A percentile compares a stretch with the other conserved stretches of the same genome.
Evolutionary conservation across 1,140 invertebrate genomes (phyloP).

Genomic region (Drosophila subobscura): DNA sequence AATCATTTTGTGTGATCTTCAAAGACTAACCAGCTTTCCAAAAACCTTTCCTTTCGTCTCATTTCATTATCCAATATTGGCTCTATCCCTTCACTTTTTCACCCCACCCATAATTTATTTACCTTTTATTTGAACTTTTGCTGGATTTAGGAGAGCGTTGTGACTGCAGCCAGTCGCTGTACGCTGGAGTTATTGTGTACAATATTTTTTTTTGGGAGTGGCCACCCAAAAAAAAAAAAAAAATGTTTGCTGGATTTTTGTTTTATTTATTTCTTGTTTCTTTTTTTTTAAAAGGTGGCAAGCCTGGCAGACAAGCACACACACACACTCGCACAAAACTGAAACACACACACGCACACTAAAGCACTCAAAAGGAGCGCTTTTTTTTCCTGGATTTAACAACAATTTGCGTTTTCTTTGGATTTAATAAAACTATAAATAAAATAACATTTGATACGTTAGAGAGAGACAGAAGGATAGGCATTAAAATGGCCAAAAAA

Average conservation of each 20-base stretch:
- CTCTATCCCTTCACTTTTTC: too few relatives aligned
- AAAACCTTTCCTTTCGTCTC: conserved; percentile 3
- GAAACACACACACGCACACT: conserved; percentile 9
- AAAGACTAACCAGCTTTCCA: too few relatives aligned
- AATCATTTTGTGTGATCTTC: too few relatives aligned
- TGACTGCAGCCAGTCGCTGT: background rate
- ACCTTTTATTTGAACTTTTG: conserved; percentile 19
- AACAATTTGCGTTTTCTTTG: conserved; percentile 1
- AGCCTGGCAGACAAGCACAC: conserved; percentile 57
- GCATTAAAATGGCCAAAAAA: conserved; percentile 12
- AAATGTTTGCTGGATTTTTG: conserved; percentile 23
- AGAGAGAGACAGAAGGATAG: conserved; percentile 13
- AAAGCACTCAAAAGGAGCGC: conserved; percentile 33
- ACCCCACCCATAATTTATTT: conserved; percentile 1
- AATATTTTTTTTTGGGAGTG: conserved; percentile 47
- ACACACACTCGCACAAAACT: conserved; percentile 29
- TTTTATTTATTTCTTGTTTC: conserved; percentile 6
- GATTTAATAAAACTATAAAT: conserved; percentile 31
- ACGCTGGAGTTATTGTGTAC: conserved; percentile 14
- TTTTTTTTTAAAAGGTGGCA: conserved; percentile 42
- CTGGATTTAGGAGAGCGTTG: conserved; percentile 1
- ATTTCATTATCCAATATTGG: background rate
- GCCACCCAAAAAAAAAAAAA: conserved; percentile 27
- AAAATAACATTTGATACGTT: conserved; percentile 20
- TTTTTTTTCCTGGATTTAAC: conserved; percentile 6